phyloP scores from a whole-genome alignment of 2,888 invertebrate genomes.

The Celastrina argiolus region DNA sequence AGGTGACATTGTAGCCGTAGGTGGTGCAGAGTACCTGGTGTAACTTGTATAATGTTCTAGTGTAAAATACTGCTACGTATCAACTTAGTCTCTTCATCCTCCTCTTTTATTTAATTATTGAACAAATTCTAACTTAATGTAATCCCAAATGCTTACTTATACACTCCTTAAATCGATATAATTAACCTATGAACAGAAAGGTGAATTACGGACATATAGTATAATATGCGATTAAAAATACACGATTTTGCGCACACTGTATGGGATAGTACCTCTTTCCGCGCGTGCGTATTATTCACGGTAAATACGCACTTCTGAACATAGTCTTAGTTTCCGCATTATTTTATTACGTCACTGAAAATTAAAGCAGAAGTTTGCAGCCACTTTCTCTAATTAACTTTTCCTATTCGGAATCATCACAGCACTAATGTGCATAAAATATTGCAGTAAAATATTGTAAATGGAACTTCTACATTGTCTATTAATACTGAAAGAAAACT shows the following conservation, averaged over 20 bases:
- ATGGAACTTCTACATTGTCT: not conserved
- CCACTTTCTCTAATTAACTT: not conserved
- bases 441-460: not conserved
- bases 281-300: no score
- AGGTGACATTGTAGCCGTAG: constrained; percentile 48
- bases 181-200: no score
- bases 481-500: not conserved
- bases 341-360: not conserved
- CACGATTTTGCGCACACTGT: no score
- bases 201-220: no score
- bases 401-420: not conserved
- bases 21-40: constrained; percentile 18
- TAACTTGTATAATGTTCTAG: not conserved
- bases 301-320: no score
- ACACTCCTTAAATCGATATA: not conserved
- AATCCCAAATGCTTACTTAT: not conserved
- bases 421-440: not conserved
- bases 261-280: no score
- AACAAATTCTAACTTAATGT: not conserved
- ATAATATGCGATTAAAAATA: no score
- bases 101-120: not conserved
- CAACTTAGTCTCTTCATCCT: not conserved
- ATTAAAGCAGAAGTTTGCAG: not conserved
- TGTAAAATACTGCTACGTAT: not conserved
- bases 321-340: not conserved